phyloP scores from a whole-genome alignment of 2,888 invertebrate species.

The Cryptophagus acutangulus region DNA sequence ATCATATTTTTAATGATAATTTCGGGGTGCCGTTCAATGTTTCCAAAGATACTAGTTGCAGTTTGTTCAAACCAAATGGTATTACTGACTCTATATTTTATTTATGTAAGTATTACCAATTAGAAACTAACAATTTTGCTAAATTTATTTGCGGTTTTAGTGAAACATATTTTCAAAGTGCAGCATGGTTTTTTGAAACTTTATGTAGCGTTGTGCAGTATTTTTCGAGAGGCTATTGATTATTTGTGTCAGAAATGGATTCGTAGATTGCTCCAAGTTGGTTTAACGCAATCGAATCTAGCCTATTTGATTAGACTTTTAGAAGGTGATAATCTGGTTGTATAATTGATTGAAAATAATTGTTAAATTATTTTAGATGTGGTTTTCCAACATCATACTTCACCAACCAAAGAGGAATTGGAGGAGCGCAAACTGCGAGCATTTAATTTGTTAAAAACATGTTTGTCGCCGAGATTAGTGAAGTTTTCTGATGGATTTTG shows the following conservation, averaged over 20 bases:
- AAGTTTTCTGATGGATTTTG: slow-evolving; percentile 46
- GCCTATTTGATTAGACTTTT: slow-evolving; percentile 56
- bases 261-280: slow-evolving; percentile 43
- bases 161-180: slow-evolving; percentile 53
- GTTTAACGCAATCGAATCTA: slow-evolving; percentile 53
- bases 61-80: slow-evolving; percentile 40
- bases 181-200: slow-evolving; percentile 48
- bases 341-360: not conserved
- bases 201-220: slow-evolving; percentile 49
- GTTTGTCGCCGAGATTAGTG: slow-evolving; percentile 38
- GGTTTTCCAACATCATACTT: slow-evolving; percentile 40
- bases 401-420: slow-evolving; percentile 40
- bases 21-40: slow-evolving; percentile 41
- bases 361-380: slow-evolving; percentile 34
- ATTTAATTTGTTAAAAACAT: slow-evolving; percentile 42
- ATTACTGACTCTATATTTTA: slow-evolving; percentile 47
- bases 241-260: slow-evolving; percentile 44
- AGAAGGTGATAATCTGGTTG: slow-evolving; percentile 51
- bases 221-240: slow-evolving; percentile 50
- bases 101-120: slow-evolving; percentile 41
- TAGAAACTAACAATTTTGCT: not conserved
- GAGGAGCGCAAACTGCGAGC: slow-evolving; percentile 46
- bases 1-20: slow-evolving; percentile 47
- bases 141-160: slow-evolving; percentile 42
- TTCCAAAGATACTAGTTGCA: slow-evolving; percentile 31